A percentile compares a stretch with the other conserved stretches of the same genome.
Evolutionary conservation across 1,140 invertebrate genomes (phyloP).

Genomic region (Bacillus rossius): DNA sequence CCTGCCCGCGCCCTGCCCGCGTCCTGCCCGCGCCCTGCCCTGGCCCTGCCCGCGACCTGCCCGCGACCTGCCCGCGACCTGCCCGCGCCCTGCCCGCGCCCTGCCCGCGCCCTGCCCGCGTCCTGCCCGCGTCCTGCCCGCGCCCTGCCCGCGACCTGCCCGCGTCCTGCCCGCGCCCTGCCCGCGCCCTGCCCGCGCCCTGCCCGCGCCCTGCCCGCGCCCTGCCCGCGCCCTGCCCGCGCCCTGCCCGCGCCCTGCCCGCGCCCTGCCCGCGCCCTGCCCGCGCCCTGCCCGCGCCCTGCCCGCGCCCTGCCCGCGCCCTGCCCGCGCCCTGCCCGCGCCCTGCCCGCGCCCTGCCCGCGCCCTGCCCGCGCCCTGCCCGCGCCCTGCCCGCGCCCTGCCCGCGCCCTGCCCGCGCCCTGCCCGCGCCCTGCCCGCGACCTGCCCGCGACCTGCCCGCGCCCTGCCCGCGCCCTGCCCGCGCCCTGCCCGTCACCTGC

Average conservation of each 20-base stretch:
- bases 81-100: too few species aligned
- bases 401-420: not conserved
- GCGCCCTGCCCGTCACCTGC: not conserved
- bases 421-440: not conserved
- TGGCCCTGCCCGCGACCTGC: too few species aligned
- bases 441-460: not conserved
- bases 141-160: not conserved
- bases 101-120: not conserved
- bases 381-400: not conserved
- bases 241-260: not conserved
- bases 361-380: slow-evolving; percentile 3
- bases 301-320: not conserved
- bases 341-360: not conserved
- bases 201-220: not conserved
- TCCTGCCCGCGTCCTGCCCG: not conserved
- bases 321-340: not conserved
- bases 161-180: too few species aligned
- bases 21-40: too few species aligned
- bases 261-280: not conserved
- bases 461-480: not conserved
- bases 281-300: not conserved
- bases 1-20: too few species aligned
- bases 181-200: not conserved
- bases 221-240: not conserved
- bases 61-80: too few species aligned